phyloP scores from a whole-genome alignment of 2,888 invertebrate genomes.

The Drosophila pegasa region DNA sequence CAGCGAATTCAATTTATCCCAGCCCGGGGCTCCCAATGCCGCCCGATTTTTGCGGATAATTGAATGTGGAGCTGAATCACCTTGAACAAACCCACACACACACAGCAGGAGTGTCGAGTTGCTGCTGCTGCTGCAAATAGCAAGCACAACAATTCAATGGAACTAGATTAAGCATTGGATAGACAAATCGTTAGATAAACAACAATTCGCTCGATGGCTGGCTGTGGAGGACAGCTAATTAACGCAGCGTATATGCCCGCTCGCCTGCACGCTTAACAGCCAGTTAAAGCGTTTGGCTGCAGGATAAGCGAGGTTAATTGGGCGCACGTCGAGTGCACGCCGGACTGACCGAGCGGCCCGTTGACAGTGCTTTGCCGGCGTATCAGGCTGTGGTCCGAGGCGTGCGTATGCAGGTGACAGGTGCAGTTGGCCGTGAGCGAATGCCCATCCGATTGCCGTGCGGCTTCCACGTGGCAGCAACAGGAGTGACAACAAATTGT shows the following conservation, averaged over 20 bases:
- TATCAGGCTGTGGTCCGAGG: conserved; percentile 3
- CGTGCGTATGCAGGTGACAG: conserved; percentile 22
- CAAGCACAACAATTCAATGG: neutral
- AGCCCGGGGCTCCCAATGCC: conserved; percentile 19
- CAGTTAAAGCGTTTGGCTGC: neutral
- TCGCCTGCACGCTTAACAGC: neutral
- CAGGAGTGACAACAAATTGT: neutral
- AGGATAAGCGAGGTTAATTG: neutral
- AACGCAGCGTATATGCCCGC: neutral
- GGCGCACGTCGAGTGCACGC: neutral
- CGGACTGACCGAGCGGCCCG: neutral
- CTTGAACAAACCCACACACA: conserved; percentile 6
- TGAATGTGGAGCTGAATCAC: conserved; percentile 17
- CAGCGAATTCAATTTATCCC: conserved; percentile 44
- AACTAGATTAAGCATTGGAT: neutral
- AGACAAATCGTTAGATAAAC: neutral
- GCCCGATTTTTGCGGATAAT: conserved; percentile 21
- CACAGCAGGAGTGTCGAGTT: neutral
- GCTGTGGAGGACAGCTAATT: neutral
- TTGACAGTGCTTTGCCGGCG: neutral
- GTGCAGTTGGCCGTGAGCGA: conserved; percentile 1
- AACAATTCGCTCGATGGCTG: neutral
- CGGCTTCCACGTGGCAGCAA: conserved; percentile 26
- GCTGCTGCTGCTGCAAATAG: too few species aligned
- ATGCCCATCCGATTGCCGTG: neutral